A percentile compares a stretch with the other conserved stretches of the same genome.
Evolutionary conservation across 1,140 invertebrate species (phyloP).

Genomic region (Aphaenogaster rudis): DNA sequence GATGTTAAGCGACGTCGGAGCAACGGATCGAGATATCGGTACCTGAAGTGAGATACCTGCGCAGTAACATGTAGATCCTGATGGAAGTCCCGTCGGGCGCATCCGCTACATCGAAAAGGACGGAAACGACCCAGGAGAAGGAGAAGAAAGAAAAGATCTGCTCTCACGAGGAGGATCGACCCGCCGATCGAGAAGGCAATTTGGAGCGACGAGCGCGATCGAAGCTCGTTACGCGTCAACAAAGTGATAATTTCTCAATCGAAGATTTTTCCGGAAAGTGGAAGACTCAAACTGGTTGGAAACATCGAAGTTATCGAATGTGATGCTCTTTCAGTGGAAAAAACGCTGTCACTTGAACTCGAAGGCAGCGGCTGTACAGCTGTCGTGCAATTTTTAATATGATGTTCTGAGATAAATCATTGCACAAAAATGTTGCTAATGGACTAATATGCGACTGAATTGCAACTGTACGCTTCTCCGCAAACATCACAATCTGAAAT

Average conservation of each 20-base stretch:
- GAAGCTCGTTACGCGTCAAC: not conserved
- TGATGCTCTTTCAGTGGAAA: not conserved
- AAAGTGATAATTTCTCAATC: conserved; percentile 7
- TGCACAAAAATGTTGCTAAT: not conserved
- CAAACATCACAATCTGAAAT: not conserved
- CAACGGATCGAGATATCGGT: conserved; percentile 46
- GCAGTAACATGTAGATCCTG: conserved; percentile 58
- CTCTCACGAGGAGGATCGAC: conserved; percentile 5
- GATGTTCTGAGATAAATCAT: not conserved
- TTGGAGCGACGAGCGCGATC: not conserved
- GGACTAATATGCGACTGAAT: not conserved
- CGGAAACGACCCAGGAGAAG: not conserved
- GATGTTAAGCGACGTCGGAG: conserved; percentile 37
- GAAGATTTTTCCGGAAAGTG: not conserved
- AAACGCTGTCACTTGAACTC: conserved; percentile 20
- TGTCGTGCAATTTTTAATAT: not conserved
- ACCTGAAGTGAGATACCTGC: conserved; percentile 36
- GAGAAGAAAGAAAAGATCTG: not conserved
- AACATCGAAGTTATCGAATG: not conserved
- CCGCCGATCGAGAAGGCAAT: conserved; percentile 4
- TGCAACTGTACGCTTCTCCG: not conserved
- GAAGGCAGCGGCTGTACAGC: conserved; percentile 1
- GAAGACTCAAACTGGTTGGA: not conserved
- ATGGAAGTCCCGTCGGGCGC: conserved; percentile 45
- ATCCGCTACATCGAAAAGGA: conserved; percentile 43